phyloP scores from a whole-genome alignment of 2,888 invertebrate species.

The Phaedon cochleariae region DNA sequence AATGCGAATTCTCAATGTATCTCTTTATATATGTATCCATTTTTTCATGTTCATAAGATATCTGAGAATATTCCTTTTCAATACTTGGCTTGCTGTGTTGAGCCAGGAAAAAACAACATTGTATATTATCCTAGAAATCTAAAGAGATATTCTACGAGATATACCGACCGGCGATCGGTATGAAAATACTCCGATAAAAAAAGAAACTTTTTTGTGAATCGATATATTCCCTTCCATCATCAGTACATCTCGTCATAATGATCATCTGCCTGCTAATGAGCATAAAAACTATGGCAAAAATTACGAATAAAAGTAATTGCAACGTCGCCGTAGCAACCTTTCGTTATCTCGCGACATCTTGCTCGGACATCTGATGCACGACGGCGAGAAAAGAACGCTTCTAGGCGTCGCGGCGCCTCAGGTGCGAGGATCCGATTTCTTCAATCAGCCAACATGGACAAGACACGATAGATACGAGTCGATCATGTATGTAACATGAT shows the following conservation, averaged over 20 bases:
- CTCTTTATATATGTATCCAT: no score
- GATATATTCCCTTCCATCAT: background rate
- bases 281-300: constrained; percentile 11
- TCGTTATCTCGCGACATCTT: constrained; percentile 52
- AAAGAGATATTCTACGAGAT: no score
- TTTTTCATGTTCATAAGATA: no score
- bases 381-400: constrained; percentile 11
- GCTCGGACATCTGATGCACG: constrained; percentile 53
- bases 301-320: constrained; percentile 44
- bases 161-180: no score
- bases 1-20: no score
- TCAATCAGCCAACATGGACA: constrained; percentile 34
- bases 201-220: no score
- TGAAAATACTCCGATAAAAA: no score
- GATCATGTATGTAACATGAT: constrained; percentile 25
- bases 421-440: constrained; percentile 43
- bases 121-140: no score
- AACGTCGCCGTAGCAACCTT: constrained; percentile 52
- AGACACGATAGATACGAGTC: constrained; percentile 30
- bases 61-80: no score
- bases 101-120: no score
- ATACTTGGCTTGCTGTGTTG: no score
- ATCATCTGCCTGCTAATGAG: constrained; percentile 20
- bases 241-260: constrained; percentile 5
- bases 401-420: constrained; percentile 35